A percentile compares a stretch with the other conserved stretches of the same genome.
phyloP scores from a whole-genome alignment of 2,797 vertebrate species.

The Astyanax mexicanus region DNA sequence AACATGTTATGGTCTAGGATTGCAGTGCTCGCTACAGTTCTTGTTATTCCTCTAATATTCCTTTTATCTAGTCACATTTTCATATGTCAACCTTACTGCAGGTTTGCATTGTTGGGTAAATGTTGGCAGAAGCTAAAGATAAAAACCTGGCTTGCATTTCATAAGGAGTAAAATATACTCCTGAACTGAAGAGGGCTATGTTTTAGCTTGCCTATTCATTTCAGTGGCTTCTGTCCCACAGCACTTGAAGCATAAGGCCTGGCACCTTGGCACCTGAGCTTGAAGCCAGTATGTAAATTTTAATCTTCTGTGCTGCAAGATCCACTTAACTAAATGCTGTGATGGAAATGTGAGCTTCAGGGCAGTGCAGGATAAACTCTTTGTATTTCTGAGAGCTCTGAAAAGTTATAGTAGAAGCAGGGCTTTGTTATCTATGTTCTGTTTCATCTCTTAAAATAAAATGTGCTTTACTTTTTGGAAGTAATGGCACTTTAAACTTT shows the following conservation, averaged over 20 bases:
- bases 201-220: background rate
- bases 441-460: too few species aligned
- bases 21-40: background rate
- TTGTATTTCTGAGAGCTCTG: background rate
- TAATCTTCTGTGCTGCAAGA: background rate
- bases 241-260: background rate
- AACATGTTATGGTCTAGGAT: too few species aligned
- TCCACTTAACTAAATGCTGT: too few species aligned
- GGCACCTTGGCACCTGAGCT: background rate
- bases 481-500: too few species aligned
- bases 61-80: background rate
- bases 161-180: background rate
- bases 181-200: background rate
- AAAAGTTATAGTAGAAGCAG: too few species aligned
- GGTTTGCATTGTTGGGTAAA: background rate
- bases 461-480: too few species aligned
- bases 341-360: background rate
- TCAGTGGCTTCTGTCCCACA: background rate
- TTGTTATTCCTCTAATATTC: background rate
- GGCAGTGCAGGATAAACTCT: background rate
- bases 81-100: background rate
- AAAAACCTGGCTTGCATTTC: background rate
- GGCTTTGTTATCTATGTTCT: too few species aligned
- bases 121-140: background rate
- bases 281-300: background rate